Base-by-base conservation (phyloP, 2,888 invertebrate genomes). In the Nephrocerus scutellatus region DNA sequence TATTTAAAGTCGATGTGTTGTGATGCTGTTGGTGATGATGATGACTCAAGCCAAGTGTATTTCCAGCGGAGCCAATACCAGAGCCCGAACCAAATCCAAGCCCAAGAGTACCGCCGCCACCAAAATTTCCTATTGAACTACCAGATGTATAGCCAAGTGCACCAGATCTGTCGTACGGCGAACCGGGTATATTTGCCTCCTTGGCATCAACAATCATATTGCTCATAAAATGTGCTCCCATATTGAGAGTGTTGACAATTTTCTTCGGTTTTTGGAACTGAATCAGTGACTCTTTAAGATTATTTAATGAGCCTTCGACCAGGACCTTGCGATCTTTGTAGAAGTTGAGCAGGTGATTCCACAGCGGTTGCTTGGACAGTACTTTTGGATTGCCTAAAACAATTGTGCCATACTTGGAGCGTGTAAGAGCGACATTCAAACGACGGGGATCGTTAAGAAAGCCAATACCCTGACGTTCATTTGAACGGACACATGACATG, bases 361-460 rank as follows among this genome's bases (percentile, higher is more conserved):
- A 98, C 2, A 98, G 74, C 1, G 92, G 91, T 71, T 99, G 97
- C 71, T 96, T 96, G 6, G 96, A 92, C 4, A 99, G 74, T 12
- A 99, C 96, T 70, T 97, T 98, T 0, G 98, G 97, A 71, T 98
- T 99, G 36, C 98, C 98, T 36, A 99, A 93, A 47, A 99, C 91
- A 49, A 99, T 96, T 29, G 96, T 85, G 10, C 96, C 96, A 68
- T 89, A 97, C 68, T 92, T 95, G 6, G 98, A 95, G 41, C 98
- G 79, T 0, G 98, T 99, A 13, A 99, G 70, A 0, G 98, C 98
- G 1, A 99, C 98, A 71, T 99, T 99, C 34, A 99, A 74, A 36
- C 98, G 84, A 3, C 98, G 76, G 1, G 98, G 97, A 68, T 99
- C 98, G 62, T 95, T 96, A 24, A 99, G 74, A 66, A 99, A 99